Conservation (phyloP, 1,140 invertebrate genomes). For the Eufriesea mexicana region DNA sequence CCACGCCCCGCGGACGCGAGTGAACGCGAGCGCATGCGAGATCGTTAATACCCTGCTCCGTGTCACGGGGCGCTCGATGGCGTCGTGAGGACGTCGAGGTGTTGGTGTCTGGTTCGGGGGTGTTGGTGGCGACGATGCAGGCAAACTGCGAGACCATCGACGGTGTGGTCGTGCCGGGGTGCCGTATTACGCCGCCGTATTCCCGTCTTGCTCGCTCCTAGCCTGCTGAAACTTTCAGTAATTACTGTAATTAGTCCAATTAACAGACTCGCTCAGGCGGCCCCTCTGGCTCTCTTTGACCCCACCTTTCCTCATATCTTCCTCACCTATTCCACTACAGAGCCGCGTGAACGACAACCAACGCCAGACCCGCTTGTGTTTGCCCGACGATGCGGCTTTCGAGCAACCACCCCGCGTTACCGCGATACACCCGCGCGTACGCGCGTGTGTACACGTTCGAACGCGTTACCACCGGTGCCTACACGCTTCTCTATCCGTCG, state of each 20-base stretch:
- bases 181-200: slow-evolving; percentile 69
- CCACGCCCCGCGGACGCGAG: slow-evolving; percentile 52
- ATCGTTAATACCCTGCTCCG: slow-evolving; percentile 76
- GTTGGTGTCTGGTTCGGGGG: slow-evolving; percentile 45
- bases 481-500: not conserved
- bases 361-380: slow-evolving; percentile 48
- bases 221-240: slow-evolving; percentile 82
- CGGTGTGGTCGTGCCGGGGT: slow-evolving; percentile 57
- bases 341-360: slow-evolving; percentile 59
- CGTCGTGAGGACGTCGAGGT: slow-evolving; percentile 66
- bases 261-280: slow-evolving; percentile 81
- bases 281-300: slow-evolving; percentile 64
- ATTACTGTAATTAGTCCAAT: slow-evolving; percentile 83
- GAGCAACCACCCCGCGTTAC: slow-evolving; percentile 57
- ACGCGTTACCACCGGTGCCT: slow-evolving; percentile 1
- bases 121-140: slow-evolving; percentile 52
- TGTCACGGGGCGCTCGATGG: slow-evolving; percentile 63
- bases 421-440: slow-evolving; percentile 32
- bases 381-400: slow-evolving; percentile 61
- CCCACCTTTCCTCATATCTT: slow-evolving; percentile 41
- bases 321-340: slow-evolving; percentile 46
- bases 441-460: not conserved
- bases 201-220: slow-evolving; percentile 68
- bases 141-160: slow-evolving; percentile 54
- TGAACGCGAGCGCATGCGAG: slow-evolving; percentile 44